These are phyloP conservation scores for Rhinella marina DNA, from an alignment of 2,797 vertebrate species.

Conservation along the genomic window DNA sequence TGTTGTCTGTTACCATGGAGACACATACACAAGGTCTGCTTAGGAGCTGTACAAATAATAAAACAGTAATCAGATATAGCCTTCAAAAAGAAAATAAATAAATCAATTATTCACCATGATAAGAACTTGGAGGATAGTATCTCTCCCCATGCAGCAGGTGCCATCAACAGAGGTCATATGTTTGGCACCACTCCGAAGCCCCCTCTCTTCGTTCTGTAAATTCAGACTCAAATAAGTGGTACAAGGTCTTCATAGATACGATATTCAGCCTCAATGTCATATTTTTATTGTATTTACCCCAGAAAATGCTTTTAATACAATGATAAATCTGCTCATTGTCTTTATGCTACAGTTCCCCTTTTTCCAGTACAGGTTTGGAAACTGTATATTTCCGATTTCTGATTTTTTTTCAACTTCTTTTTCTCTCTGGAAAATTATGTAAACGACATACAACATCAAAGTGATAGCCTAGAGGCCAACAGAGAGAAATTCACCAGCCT, in stretches of 20 bases:
- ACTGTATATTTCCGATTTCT: not conserved
- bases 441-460: slow-evolving; percentile 36
- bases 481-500: slow-evolving; percentile 4
- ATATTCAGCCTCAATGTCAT: not conserved
- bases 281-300: not conserved
- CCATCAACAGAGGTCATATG: no score
- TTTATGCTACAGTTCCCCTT: not conserved
- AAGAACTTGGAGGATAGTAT: no score
- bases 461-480: not conserved
- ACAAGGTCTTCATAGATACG: not conserved
- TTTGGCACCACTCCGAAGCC: no score
- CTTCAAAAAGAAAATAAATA: not conserved
- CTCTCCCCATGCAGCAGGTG: no score
- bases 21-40: no score
- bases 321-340: not conserved
- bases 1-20: no score
- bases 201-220: not conserved
- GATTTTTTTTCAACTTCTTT: not conserved
- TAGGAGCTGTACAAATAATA: no score
- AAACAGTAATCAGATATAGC: not conserved
- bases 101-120: no score
- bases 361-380: not conserved
- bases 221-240: not conserved
- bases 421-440: not conserved
- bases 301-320: not conserved